phyloP scores from a whole-genome alignment of 2,113 vertebrate genomes.

The Amphiprion percula region DNA sequence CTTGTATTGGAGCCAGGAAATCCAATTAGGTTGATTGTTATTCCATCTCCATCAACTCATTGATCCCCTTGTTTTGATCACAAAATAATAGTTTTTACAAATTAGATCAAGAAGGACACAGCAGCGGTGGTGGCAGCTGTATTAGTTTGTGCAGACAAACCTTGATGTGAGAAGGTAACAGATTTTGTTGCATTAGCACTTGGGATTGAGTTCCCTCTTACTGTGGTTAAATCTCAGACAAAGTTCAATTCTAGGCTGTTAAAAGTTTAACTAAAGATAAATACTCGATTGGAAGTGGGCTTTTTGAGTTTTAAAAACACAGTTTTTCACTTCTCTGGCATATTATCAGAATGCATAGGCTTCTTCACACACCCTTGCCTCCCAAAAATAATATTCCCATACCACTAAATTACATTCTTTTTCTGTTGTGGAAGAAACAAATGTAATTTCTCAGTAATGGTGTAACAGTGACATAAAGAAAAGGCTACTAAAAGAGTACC shows the following conservation, averaged over 20 bases:
- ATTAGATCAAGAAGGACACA: conserved; percentile 50
- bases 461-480: too few relatives aligned
- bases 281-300: not conserved
- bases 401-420: too few relatives aligned
- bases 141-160: conserved; percentile 20
- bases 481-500: too few relatives aligned
- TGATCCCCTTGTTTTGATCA: conserved; percentile 72
- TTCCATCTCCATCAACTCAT: conserved; percentile 72
- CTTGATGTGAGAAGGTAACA: conserved; percentile 10
- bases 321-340: conserved; percentile 17
- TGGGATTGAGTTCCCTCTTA: conserved; percentile 36
- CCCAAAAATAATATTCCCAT: too few relatives aligned
- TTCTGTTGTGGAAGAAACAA: too few relatives aligned
- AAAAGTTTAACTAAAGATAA: conserved; percentile 45
- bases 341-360: too few relatives aligned
- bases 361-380: too few relatives aligned
- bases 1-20: conserved; percentile 79
- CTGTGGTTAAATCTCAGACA: conserved; percentile 5
- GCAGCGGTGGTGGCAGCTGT: conserved; percentile 14
- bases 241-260: conserved; percentile 32
- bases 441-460: too few relatives aligned
- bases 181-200: conserved; percentile 11
- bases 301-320: not conserved
- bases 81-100: conserved; percentile 77
- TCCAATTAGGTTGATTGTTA: conserved; percentile 76